Conservation (phyloP, 2,797 vertebrate genomes). For the Scyliorhinus canicula region DNA sequence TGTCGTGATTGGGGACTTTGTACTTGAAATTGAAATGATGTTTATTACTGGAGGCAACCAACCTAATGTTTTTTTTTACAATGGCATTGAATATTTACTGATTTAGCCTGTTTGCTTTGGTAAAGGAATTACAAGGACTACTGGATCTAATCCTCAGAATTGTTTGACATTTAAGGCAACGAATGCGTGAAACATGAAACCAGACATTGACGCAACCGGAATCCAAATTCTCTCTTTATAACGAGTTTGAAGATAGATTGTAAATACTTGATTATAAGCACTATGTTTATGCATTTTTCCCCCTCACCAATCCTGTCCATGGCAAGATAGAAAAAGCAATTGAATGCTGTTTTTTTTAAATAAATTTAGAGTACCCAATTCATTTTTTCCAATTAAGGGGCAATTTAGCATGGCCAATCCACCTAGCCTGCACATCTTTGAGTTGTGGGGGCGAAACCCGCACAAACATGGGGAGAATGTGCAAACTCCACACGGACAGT, state of each 20-base stretch:
- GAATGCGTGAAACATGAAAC: not conserved
- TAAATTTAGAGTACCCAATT: too few species aligned
- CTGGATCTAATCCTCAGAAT: not conserved
- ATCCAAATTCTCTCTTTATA: not conserved
- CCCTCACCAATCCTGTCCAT: not conserved
- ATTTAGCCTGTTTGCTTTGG: not conserved
- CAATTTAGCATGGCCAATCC: too few species aligned
- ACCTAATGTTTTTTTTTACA: not conserved
- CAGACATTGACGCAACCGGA: not conserved
- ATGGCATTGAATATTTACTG: not conserved
- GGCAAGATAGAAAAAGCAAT: not conserved
- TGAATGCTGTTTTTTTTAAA: not conserved
- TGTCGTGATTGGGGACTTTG: too few species aligned
- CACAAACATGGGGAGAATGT: too few species aligned
- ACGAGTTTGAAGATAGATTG: not conserved
- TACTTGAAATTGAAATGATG: not conserved
- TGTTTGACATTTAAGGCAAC: not conserved
- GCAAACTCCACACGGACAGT: too few species aligned
- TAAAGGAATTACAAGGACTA: not conserved
- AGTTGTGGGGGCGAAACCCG: too few species aligned
- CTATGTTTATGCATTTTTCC: not conserved
- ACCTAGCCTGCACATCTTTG: too few species aligned
- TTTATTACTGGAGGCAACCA: conserved; percentile 14
- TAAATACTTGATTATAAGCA: not conserved
- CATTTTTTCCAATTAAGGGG: too few species aligned